Percentiles rank a stretch among this genome's conserved stretches.
Conservation (phyloP, 2,888 invertebrate genomes). For the Pyrgus malvae region DNA sequence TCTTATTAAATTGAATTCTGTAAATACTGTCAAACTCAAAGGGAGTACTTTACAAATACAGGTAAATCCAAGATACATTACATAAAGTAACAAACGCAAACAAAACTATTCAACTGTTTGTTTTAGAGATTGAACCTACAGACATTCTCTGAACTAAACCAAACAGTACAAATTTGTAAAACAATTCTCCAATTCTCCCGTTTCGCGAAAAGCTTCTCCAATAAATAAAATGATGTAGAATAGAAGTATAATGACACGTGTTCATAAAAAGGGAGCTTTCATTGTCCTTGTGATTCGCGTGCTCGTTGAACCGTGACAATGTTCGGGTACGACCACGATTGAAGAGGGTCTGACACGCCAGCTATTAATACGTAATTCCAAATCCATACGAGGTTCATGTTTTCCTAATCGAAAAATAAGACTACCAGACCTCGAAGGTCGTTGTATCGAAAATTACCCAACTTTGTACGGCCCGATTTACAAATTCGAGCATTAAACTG, state of each 20-base stretch:
- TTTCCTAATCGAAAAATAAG: conserved; percentile 8
- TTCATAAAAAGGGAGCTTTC: conserved; percentile 1
- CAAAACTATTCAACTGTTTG: neutral
- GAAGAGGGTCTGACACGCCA: conserved; percentile 14
- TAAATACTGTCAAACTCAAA: neutral
- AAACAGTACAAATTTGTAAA: neutral
- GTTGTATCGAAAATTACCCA: neutral
- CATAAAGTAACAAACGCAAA: neutral
- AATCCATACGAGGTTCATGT: conserved; percentile 4
- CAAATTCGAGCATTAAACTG: neutral
- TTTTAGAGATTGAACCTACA: neutral
- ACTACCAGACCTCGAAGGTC: neutral
- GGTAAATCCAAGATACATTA: neutral
- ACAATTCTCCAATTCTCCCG: neutral
- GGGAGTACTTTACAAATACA: no score
- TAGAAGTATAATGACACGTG: conserved; percentile 3
- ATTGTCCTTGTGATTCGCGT: neutral
- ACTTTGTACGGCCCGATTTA: neutral
- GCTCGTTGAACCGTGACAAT: conserved; percentile 9
- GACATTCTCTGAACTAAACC: neutral
- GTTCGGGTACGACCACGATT: conserved; percentile 1
- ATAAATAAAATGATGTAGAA: neutral
- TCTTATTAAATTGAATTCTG: no score
- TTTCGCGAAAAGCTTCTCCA: neutral
- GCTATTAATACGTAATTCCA: conserved; percentile 15